phyloP scores from a whole-genome alignment of 2,797 vertebrate species.

The Anisognathus igniventris region DNA sequence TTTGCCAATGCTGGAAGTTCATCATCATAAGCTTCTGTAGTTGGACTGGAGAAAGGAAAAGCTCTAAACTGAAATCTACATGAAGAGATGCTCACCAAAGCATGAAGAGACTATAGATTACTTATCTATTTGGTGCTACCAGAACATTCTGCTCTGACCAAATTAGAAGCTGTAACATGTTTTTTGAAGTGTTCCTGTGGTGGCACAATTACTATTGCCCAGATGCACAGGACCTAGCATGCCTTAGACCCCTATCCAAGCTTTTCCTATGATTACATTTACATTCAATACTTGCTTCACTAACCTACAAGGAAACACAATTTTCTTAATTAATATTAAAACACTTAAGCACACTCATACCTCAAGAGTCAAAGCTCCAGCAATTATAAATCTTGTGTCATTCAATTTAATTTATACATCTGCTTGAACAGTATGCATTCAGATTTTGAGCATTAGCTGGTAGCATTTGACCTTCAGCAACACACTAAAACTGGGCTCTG shows the following conservation, averaged over 20 bases:
- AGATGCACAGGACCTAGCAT: not conserved
- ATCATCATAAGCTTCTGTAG: not conserved
- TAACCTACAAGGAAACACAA: not conserved
- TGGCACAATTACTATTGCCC: not conserved
- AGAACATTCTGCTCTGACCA: not conserved
- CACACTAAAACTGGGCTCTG: constrained; percentile 57
- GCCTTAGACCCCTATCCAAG: not conserved
- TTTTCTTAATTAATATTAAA: not conserved
- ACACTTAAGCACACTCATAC: not conserved
- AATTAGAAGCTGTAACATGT: not conserved
- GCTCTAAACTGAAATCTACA: not conserved
- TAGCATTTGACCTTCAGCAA: constrained; percentile 80
- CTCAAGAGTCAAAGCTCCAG: not conserved
- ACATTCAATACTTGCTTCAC: not conserved
- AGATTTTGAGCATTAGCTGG: constrained; percentile 32
- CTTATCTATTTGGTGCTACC: not conserved
- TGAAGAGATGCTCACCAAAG: not conserved
- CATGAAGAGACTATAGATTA: not conserved
- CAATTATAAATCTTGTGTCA: not conserved
- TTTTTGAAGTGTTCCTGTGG: not conserved
- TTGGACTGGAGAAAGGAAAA: not conserved
- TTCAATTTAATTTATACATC: not conserved
- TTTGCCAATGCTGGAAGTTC: not conserved
- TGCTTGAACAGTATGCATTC: not conserved
- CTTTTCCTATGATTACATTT: not conserved